Conservation (phyloP, 2,113 vertebrate genomes). For the Tympanuchus pallidicinctus region DNA sequence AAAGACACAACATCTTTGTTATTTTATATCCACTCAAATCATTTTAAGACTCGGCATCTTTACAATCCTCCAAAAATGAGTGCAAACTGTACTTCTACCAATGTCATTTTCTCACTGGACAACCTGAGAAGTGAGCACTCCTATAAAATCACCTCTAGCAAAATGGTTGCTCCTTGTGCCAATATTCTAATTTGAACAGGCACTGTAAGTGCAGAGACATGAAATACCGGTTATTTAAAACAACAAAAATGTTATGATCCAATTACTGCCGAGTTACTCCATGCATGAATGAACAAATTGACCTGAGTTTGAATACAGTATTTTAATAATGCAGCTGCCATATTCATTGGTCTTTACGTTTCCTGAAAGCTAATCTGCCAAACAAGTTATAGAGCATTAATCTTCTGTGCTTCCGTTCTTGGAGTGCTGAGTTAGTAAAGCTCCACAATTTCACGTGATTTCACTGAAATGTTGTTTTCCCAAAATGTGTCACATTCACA, state of each 20-base stretch:
- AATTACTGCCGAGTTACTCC: slow-evolving; percentile 67
- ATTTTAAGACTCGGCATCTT: neutral
- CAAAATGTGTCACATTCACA: neutral
- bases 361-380: slow-evolving; percentile 75
- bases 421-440: slow-evolving; percentile 45
- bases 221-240: neutral
- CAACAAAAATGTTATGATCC: slow-evolving; percentile 56
- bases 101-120: neutral
- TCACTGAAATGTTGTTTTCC: neutral
- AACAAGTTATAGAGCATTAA: slow-evolving; percentile 51
- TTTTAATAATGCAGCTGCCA: slow-evolving; percentile 74
- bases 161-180: neutral
- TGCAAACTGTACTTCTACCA: neutral
- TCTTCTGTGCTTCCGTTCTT: slow-evolving; percentile 47
- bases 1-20: neutral
- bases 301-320: slow-evolving; percentile 40
- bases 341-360: slow-evolving; percentile 55
- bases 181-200: neutral
- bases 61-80: neutral
- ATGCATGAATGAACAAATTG: slow-evolving; percentile 70
- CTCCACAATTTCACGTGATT: neutral
- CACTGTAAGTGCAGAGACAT: slow-evolving; percentile 38
- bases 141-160: neutral
- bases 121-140: neutral
- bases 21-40: neutral